A percentile compares a stretch with the other conserved stretches of the same genome.
Evolutionary conservation across 2,888 invertebrate genomes (phyloP).

Genomic region (Sinodicranocentrus sp.): DNA sequence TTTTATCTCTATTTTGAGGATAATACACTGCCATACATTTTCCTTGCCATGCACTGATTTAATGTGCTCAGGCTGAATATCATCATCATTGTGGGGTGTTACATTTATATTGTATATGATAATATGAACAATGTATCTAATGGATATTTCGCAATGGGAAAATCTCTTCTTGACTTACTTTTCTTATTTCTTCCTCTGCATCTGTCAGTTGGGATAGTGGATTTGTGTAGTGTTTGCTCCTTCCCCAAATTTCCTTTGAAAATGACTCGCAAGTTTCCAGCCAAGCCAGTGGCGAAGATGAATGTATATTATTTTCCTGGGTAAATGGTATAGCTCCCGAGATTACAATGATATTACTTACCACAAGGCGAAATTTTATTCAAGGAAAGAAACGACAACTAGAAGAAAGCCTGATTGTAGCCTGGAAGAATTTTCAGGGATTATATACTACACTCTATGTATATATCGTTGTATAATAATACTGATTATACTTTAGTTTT

Average conservation of each 20-base stretch:
- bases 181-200: conserved; percentile 38
- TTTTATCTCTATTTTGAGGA: conserved; percentile 44
- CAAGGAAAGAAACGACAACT: conserved; percentile 17
- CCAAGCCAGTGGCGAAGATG: conserved; percentile 41
- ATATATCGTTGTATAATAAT: too few relatives aligned
- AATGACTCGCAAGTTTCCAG: conserved; percentile 51
- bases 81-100: background rate
- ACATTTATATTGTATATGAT: background rate
- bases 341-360: conserved; percentile 55
- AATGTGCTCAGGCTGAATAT: background rate
- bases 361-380: conserved; percentile 54
- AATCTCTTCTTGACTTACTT: conserved; percentile 53
- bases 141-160: too few relatives aligned
- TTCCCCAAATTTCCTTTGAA: conserved; percentile 57
- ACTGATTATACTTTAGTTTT: background rate
- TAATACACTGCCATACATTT: conserved; percentile 31
- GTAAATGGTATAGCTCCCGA: conserved; percentile 54
- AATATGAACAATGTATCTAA: too few relatives aligned
- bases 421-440: conserved; percentile 44
- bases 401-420: conserved; percentile 44
- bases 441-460: too few relatives aligned
- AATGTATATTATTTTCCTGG: conserved; percentile 46
- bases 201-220: conserved; percentile 52
- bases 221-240: conserved; percentile 14
- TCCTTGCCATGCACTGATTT: background rate